Evolutionary conservation across 2,797 vertebrate species (phyloP), one percentile per base, ranked within the genome.

Genomic region (Pangasius mekongensis): DNA sequence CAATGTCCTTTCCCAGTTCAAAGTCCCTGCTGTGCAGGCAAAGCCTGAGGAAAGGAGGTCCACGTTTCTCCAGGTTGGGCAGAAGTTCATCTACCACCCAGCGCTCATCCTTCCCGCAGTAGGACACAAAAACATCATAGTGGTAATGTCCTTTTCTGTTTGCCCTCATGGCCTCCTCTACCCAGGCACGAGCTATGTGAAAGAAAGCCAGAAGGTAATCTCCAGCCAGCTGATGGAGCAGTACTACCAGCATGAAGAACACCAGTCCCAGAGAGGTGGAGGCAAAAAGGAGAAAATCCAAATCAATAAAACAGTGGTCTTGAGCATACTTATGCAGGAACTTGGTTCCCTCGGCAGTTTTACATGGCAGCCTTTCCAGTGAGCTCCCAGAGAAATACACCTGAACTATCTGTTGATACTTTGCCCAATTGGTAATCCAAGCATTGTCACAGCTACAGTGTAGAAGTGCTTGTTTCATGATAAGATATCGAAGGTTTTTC

Each of bases 81-180:
- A 93, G 89, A 88, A 96, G 91, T 27, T 93, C 88, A 69, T 94
- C 74, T 62, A 94, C 90, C 16, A 95, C 93, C 95, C 94, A 95
- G 0, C 49, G 64, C 77, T 96, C 94, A 85, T 95, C 94, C 3
- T 87, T 88, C 1, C 92, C 87, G 24, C 93, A 94, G 91, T 95
- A 96, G 88, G 94, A 96, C 82, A 96, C 91, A 36, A 96, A 96
- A 0, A 93, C 94, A 78, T 95, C 94, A 16, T 93, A 96, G 27
- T 83, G 84, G 87, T 94, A 95, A 8, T 54, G 33, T n/a, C 33
- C 18, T 49, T 62, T 87, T 9, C 7, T n/a, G 18, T 80, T 39
- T 54, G 22, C 56, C 14, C 16, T 92, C 81, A 27, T 90, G 90
- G 49, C 92, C 87, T 36, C 91, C 33, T 85, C 78, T 22, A 87